These are phyloP conservation scores for Tupaia chinensis DNA, from an alignment of 2,113 vertebrate genomes.

Conservation along the genomic window DNA sequence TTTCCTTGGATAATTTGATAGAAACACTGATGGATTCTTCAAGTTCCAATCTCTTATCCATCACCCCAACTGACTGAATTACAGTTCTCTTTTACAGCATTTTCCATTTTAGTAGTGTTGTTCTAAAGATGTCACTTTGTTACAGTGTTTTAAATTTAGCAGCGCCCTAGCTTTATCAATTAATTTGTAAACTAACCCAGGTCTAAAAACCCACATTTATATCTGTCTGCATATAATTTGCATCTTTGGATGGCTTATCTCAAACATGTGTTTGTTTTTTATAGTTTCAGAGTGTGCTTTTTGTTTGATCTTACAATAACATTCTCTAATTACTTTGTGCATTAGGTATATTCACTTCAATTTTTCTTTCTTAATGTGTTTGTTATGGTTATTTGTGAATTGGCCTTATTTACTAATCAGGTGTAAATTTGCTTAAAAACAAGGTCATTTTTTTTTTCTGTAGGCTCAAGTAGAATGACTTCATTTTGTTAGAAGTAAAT, in stretches of 20 bases:
- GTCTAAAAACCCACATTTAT: background rate
- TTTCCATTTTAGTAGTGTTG: slow-evolving; percentile 52
- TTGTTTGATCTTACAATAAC: background rate
- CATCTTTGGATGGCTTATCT: background rate
- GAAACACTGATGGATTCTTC: slow-evolving; percentile 29
- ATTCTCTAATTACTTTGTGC: background rate
- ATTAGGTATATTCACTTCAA: background rate
- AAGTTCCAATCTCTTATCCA: slow-evolving; percentile 12
- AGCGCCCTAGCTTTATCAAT: background rate
- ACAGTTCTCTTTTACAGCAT: slow-evolving; percentile 67
- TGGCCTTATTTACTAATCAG: background rate
- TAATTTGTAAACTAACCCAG: slow-evolving; percentile 19
- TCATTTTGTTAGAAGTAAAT: slow-evolving; percentile 37
- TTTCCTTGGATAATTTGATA: slow-evolving; percentile 71
- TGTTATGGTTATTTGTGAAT: background rate
- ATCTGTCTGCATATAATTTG: background rate
- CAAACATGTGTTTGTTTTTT: slow-evolving; percentile 10
- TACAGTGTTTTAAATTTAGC: slow-evolving; percentile 50
- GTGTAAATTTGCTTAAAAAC: slow-evolving; percentile 12
- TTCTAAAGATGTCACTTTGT: slow-evolving; percentile 27
- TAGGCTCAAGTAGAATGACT: background rate
- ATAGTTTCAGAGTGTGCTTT: background rate
- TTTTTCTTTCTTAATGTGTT: background rate
- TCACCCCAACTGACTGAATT: slow-evolving; percentile 24
- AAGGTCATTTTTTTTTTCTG: background rate